Evolutionary conservation across 2,797 vertebrate species (phyloP).

Genomic region (Gymnocypris eckloni): DNA sequence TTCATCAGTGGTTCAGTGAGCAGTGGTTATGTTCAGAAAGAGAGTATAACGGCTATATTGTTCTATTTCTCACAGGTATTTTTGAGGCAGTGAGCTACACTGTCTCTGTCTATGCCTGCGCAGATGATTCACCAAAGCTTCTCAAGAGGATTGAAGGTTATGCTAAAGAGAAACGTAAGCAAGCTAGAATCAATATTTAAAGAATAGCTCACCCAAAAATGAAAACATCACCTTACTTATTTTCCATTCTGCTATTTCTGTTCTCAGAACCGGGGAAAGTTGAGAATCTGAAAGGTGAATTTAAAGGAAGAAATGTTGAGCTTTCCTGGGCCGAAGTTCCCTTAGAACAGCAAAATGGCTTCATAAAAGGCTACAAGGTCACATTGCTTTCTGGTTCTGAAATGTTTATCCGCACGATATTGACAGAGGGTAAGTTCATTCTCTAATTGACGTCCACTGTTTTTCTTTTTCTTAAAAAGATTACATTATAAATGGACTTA

Average conservation of each 20-base stretch:
- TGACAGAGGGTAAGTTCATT: accelerated
- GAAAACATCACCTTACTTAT: neutral
- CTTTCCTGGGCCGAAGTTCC: constrained; percentile 69
- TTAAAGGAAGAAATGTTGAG: constrained; percentile 31
- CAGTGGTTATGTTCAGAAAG: neutral
- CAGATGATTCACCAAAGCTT: constrained; percentile 58
- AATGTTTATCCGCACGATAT: accelerated
- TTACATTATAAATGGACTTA: neutral
- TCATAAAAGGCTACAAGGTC: constrained; percentile 69
- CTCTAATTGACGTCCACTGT: constrained; percentile 31
- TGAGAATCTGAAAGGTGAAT: constrained; percentile 1
- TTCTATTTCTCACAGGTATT: constrained; percentile 54
- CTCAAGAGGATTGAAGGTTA: constrained; percentile 71
- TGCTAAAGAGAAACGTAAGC: constrained; percentile 68
- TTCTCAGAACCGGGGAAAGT: constrained; percentile 57
- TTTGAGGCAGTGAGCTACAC: constrained; percentile 65
- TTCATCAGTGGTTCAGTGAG: neutral
- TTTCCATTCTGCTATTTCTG: constrained; percentile 19
- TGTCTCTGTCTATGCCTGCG: constrained; percentile 73
- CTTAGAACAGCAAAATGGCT: constrained; percentile 61
- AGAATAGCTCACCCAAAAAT: neutral
- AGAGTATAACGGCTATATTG: neutral
- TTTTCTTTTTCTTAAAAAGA: no score
- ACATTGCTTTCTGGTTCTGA: neutral
- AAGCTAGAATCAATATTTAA: neutral